These are phyloP conservation scores for Sylvicapra grimmia DNA, from an alignment of 2,113 vertebrate species.

Conservation along the genomic window DNA sequence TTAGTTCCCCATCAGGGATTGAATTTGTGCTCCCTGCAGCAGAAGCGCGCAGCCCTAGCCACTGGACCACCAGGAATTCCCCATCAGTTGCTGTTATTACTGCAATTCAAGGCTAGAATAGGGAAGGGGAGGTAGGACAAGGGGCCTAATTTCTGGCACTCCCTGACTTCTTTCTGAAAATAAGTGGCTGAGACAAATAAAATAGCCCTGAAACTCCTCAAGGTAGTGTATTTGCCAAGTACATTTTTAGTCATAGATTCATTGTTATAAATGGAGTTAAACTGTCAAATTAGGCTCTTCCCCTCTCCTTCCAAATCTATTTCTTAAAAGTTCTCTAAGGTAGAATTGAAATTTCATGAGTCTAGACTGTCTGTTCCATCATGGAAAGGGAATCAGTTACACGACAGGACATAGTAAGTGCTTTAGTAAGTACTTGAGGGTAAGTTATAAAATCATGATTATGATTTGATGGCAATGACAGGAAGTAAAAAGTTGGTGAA, in stretches of 20 bases:
- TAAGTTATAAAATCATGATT: background rate
- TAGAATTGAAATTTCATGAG: constrained; percentile 8
- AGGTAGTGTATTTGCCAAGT: background rate
- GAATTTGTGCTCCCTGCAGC: background rate
- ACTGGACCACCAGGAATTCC: background rate
- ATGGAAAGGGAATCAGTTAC: background rate
- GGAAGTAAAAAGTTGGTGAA: background rate
- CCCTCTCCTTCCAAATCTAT: background rate
- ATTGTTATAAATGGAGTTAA: constrained; percentile 26
- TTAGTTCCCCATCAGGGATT: background rate
- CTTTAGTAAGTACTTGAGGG: constrained; percentile 11
- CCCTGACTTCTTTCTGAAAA: constrained; percentile 16
- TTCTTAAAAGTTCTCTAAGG: constrained; percentile 22
- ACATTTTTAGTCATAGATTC: background rate
- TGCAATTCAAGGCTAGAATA: background rate
- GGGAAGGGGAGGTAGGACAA: background rate
- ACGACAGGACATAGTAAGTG: background rate
- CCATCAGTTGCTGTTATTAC: background rate
- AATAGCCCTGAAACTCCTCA: background rate
- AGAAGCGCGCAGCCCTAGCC: background rate
- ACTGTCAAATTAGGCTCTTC: constrained; percentile 15
- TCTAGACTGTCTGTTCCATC: background rate
- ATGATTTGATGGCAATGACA: background rate
- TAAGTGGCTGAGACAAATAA: background rate
- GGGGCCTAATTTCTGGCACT: background rate